Base-by-base conservation (phyloP, 2,113 vertebrate genomes). In the Aviceda subcristata region DNA sequence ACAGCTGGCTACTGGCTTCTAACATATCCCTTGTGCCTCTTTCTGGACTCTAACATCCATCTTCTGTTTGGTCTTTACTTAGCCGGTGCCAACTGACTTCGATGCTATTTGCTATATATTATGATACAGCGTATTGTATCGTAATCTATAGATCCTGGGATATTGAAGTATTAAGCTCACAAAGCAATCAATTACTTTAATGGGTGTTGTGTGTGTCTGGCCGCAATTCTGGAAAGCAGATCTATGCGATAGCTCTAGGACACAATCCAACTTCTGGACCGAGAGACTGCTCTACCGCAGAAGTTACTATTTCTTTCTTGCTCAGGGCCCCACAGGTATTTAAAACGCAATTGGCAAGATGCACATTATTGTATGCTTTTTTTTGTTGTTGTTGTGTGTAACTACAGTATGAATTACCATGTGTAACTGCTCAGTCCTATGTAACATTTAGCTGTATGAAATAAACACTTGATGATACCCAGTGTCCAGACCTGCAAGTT, bases 161-260 rank as follows among this genome's bases (percentile, higher is more conserved):
- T 90, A 39, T 7, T 81, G 94, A 94, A 89, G 80, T 23, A 91
- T 85, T 48, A 75, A 92, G 77, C 77, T 91, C 73, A 53, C 32
- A 9, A 69, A 87, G 74, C 85, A 88, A 91, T 96, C 92, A 89
- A 26, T 92, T 94, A 91, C 69, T 88, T 82, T 89, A 96, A 94
- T 92, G 91, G 91, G 89, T 57, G 41, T 22, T 95, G n/a, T 95
- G 73, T 81, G 84, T 17, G 12, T 84, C 69, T 84, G 94, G 86
- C 69, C 1, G 3, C 22, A 21, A 1, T 57, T 92, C 84, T 94
- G 95, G 66, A 95, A 89, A 94, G 74, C 77, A 94, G 94, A 90
- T 96, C 94, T 76, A 48, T 94, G 92, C 41, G 66, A 73, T 21
- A 69, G 81, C 85, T 96, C 66, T 80, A 97, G 96, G 94, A 90